Evolutionary conservation across 2,113 vertebrate genomes (phyloP).

Genomic region (Montifringilla adamsi): DNA sequence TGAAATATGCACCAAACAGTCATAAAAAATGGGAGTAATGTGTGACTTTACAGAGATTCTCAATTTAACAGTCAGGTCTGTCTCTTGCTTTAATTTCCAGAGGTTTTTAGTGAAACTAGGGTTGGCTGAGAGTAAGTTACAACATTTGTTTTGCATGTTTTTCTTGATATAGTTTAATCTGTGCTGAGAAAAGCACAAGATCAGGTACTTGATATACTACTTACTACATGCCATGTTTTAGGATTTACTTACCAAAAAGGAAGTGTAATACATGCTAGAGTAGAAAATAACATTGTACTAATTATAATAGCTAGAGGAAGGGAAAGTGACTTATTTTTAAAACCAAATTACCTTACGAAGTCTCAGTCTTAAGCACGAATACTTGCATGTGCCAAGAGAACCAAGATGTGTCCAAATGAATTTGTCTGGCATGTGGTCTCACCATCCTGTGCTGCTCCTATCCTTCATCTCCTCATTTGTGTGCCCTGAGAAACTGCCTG

Average conservation of each 20-base stretch:
- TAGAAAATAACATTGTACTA: neutral
- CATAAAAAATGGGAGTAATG: neutral
- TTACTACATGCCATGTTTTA: neutral
- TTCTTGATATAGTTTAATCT: neutral
- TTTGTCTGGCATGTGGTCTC: neutral
- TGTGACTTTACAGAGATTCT: neutral
- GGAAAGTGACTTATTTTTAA: neutral
- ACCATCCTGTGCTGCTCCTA: neutral
- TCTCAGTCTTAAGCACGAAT: neutral
- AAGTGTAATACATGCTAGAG: neutral
- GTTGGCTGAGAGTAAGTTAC: neutral
- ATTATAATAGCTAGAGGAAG: neutral
- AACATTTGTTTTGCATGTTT: neutral
- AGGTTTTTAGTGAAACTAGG: neutral
- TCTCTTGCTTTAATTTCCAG: neutral
- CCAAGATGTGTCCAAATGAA: neutral
- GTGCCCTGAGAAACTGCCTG: neutral
- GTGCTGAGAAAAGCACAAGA: neutral
- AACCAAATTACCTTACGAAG: neutral
- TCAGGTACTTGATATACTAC: neutral
- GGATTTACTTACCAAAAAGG: neutral
- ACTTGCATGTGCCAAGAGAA: fast-evolving
- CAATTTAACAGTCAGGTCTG: neutral
- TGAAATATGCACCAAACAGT: neutral
- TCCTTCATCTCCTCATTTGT: neutral